Evolutionary conservation across 2,888 invertebrate genomes (phyloP), one percentile per base, ranked within the genome.

Genomic region (Tridacna gigas): DNA sequence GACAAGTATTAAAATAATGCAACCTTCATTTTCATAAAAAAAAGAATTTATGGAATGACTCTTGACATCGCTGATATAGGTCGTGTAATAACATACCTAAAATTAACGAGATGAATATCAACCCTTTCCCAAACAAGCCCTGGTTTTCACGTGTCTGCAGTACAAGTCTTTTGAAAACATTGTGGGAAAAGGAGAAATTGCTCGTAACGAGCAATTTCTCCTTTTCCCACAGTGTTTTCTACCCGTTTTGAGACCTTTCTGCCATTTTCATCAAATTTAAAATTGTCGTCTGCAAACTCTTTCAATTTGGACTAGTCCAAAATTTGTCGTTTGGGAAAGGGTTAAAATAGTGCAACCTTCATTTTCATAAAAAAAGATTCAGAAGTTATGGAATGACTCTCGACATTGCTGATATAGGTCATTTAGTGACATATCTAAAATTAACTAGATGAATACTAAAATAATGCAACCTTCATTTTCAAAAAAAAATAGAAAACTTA

Each of bases 61-160:
- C 98, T 63, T 98, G 96, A 91, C 98, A 97, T 88, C 96, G 96
- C 86, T 97, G 96, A 94, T 98, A 99, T 71, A 95, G 92, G 90
- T 98, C 97, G 94, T 97, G 97, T 94, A 99, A 98, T 0, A 97
- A 96, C 95, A 99, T 96, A 37, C 99, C 98, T 97, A 90, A 71
- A 86, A 86, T 61, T n/a, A 25, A 63, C 56, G 7, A 37, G 37
- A 56, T 56, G 2, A 56, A 20, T 20, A 56, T 51, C 51, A 51
- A 51, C 51, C 51, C 51, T 51, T 51, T 51, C 51, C 51, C 51
- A 51, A 11, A 51, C 15, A 15, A n/a, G n/a, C n/a, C n/a, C n/a
- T n/a, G n/a, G n/a, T n/a, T n/a, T 15, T 13, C 12, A 51, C 15
- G 51, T 15, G 15, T 51, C 51, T 51, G 15, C 51, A 15, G 15